These are phyloP conservation scores for Lucilia sericata DNA, from an alignment of 1,140 invertebrate genomes.

Conservation along the genomic window DNA sequence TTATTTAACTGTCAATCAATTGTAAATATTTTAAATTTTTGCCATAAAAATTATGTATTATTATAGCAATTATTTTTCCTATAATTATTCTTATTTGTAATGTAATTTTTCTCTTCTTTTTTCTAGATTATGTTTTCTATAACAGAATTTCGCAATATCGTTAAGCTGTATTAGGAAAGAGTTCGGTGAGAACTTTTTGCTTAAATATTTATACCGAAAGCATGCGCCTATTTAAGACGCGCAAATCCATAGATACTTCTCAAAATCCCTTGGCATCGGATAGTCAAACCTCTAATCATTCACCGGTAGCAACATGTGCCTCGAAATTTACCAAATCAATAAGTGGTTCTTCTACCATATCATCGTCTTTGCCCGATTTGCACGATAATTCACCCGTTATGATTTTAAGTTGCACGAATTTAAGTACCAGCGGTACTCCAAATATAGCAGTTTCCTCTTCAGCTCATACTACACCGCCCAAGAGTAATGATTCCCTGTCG, in stretches of 20 bases:
- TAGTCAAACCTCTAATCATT: conserved; percentile 39
- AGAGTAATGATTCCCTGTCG: conserved; percentile 51
- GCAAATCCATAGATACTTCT: conserved; percentile 63
- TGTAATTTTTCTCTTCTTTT: neutral
- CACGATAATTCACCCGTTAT: conserved; percentile 64
- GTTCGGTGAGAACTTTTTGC: conserved; percentile 15
- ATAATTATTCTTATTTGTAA: neutral
- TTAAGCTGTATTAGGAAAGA: neutral
- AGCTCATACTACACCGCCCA: conserved; percentile 42
- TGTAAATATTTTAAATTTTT: neutral
- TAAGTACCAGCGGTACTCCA: conserved; percentile 54
- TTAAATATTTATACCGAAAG: conserved; percentile 38
- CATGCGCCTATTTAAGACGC: conserved; percentile 66
- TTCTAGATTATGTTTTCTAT: neutral
- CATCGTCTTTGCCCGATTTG: conserved; percentile 64
- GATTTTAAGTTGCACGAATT: conserved; percentile 66
- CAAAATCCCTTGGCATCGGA: conserved; percentile 49
- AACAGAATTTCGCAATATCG: neutral
- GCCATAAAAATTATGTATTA: neutral
- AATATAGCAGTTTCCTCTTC: neutral
- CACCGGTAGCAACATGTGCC: conserved; percentile 56
- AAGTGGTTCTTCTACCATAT: conserved; percentile 58
- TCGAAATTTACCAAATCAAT: conserved; percentile 59
- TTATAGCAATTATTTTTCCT: neutral
- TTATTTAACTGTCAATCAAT: conserved; percentile 32